Percentiles rank a stretch among this genome's conserved stretches.
Conservation (phyloP, 2,888 invertebrate species). For the Phragmatobia fuliginosa region DNA sequence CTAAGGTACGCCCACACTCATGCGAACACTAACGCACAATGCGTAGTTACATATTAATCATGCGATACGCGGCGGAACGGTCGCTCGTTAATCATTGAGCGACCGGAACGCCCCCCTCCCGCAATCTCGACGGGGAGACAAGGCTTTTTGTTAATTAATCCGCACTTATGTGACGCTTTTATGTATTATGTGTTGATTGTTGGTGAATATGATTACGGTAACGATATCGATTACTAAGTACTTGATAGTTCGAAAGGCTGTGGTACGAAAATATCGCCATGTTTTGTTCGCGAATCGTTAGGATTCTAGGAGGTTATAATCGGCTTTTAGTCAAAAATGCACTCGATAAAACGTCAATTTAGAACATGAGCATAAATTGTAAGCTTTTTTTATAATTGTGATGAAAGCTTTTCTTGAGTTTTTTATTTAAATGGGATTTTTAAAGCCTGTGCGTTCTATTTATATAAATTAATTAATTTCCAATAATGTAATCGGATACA, state of each 20-base stretch:
- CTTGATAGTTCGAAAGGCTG: not conserved
- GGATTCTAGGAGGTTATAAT: not conserved
- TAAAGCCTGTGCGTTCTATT: not conserved
- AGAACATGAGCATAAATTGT: not conserved
- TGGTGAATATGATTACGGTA: slow-evolving; percentile 27
- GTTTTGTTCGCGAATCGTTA: not conserved
- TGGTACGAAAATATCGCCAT: not conserved
- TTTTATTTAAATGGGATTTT: not conserved
- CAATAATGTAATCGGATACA: not conserved
- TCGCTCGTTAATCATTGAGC: slow-evolving; percentile 81
- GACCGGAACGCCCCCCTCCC: slow-evolving; percentile 69
- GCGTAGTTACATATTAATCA: slow-evolving; percentile 83
- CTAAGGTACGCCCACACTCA: slow-evolving; percentile 53
- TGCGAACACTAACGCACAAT: slow-evolving; percentile 62
- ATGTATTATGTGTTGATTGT: slow-evolving; percentile 55
- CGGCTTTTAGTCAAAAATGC: not conserved
- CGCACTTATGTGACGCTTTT: slow-evolving; percentile 62
- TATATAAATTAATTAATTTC: too few relatives aligned
- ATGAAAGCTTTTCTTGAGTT: not conserved
- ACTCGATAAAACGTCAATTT: not conserved
- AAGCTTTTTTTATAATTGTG: not conserved
- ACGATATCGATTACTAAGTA: slow-evolving; percentile 7
- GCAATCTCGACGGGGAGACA: slow-evolving; percentile 61
- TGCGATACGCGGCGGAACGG: slow-evolving; percentile 75
- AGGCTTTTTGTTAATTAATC: slow-evolving; percentile 85